Conservation (phyloP, 2,113 vertebrate species). For the Poeciliopsis occidentalis region DNA sequence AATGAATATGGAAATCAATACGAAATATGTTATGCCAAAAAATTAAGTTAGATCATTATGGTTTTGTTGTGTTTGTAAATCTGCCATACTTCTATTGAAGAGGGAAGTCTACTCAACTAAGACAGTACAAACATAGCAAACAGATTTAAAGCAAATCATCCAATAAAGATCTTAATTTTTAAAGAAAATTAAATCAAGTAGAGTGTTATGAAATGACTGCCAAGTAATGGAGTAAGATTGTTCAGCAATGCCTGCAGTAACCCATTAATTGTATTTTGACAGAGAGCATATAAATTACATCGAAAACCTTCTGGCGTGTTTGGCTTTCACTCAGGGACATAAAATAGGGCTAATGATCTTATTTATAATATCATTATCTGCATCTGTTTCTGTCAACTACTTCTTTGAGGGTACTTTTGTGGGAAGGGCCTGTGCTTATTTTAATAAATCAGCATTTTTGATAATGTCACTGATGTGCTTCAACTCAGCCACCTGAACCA, state of each 20-base stretch:
- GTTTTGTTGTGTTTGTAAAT: neutral
- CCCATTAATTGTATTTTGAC: conserved; percentile 30
- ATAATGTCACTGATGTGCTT: neutral
- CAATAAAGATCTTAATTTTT: conserved; percentile 14
- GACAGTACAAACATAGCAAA: neutral
- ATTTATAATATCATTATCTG: conserved; percentile 16
- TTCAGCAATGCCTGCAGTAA: conserved; percentile 1
- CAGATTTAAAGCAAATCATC: conserved; percentile 8
- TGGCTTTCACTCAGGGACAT: conserved; percentile 22
- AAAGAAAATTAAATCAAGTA: conserved; percentile 7
- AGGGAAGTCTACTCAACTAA: neutral
- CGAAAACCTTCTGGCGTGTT: conserved; percentile 25
- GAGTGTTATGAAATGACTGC: conserved; percentile 12
- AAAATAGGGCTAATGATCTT: conserved; percentile 15
- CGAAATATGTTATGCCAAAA: neutral
- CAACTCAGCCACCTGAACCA: neutral
- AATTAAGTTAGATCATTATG: neutral
- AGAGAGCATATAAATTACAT: conserved; percentile 21
- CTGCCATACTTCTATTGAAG: neutral
- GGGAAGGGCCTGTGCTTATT: neutral
- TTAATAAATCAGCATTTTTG: conserved; percentile 16
- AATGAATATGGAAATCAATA: neutral
- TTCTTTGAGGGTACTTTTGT: neutral
- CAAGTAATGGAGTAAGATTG: conserved; percentile 5
- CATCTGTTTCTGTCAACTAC: neutral